These are phyloP conservation scores for Pithys albifrons DNA, from an alignment of 2,113 vertebrate genomes.

Conservation along the genomic window DNA sequence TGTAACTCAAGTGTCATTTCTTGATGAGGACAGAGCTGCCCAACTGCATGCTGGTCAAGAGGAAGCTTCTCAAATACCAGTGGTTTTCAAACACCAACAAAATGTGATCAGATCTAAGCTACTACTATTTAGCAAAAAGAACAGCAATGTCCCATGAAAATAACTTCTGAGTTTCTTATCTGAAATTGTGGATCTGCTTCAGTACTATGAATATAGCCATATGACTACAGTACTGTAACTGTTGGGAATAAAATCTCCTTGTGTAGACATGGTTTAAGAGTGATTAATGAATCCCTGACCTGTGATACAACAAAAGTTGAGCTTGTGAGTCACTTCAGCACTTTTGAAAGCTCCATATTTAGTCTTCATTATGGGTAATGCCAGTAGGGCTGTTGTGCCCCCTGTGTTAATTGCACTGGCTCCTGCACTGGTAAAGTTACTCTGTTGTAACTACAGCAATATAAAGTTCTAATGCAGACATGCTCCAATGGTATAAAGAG, in stretches of 20 bases:
- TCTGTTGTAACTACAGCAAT: constrained; percentile 2
- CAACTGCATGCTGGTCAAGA: background rate
- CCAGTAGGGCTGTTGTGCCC: background rate
- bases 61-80: background rate
- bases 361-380: constrained; percentile 33
- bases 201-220: rapidly evolving
- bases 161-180: background rate
- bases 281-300: constrained; percentile 29
- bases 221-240: background rate
- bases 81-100: background rate
- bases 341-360: constrained; percentile 45
- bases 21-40: background rate
- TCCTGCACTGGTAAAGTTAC: background rate
- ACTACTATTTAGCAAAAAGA: background rate
- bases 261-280: background rate
- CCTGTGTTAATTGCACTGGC: background rate
- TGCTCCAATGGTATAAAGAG: background rate
- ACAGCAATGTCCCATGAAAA: background rate
- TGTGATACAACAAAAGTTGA: rapidly evolving
- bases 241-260: background rate
- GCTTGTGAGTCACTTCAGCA: background rate
- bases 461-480: constrained; percentile 30
- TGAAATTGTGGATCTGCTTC: background rate
- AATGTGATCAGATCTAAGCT: background rate
- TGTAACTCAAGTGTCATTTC: background rate